A percentile compares a stretch with the other conserved stretches of the same genome.
phyloP scores from a whole-genome alignment of 2,797 vertebrate species.

The Anguilla marmorata region DNA sequence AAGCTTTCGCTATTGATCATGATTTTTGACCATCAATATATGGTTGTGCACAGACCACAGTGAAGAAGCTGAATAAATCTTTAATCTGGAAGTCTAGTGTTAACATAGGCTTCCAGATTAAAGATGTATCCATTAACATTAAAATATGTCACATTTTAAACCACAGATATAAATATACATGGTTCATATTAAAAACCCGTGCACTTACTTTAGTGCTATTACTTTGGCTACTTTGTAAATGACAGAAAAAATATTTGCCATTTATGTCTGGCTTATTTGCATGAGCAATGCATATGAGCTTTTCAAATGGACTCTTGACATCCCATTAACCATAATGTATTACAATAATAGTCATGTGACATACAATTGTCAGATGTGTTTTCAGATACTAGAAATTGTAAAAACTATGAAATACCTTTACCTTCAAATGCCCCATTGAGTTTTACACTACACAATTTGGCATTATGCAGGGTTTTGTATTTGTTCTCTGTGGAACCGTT shows the following conservation, averaged over 20 bases:
- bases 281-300: not conserved
- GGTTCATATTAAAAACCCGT: not conserved
- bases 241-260: constrained; percentile 1
- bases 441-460: not conserved
- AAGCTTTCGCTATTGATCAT: not conserved
- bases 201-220: not conserved
- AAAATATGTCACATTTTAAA: not conserved
- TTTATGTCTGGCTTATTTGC: not conserved
- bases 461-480: not conserved
- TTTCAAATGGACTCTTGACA: not conserved
- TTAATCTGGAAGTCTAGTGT: not conserved
- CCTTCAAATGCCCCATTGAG: not conserved
- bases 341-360: not conserved
- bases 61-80: not conserved
- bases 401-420: not conserved
- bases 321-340: not conserved
- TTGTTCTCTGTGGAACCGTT: not conserved
- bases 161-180: not conserved
- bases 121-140: not conserved
- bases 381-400: not conserved
- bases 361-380: not conserved
- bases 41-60: not conserved
- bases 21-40: constrained; percentile 8
- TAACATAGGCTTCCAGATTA: not conserved
- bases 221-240: not conserved